These are phyloP conservation scores for Chaenodraco wilsoni DNA, from an alignment of 2,797 vertebrate genomes.

Conservation along the genomic window DNA sequence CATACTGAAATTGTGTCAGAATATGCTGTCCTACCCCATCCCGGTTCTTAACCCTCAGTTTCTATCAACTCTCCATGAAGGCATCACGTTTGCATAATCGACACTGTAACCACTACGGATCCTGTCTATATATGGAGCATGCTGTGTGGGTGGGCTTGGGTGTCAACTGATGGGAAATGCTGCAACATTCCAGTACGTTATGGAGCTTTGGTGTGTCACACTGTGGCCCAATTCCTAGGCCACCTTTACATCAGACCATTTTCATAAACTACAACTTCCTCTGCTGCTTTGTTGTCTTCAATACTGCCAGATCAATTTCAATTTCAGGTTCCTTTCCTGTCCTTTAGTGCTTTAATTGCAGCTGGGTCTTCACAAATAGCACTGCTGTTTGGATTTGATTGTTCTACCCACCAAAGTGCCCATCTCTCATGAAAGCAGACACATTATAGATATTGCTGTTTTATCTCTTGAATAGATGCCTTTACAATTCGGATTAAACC, in stretches of 20 bases:
- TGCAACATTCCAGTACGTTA: background rate
- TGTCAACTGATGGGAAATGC: conserved; percentile 1
- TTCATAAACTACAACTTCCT: background rate
- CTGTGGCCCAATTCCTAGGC: background rate
- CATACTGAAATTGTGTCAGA: conserved; percentile 39
- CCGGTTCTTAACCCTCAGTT: no score
- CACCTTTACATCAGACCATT: conserved; percentile 4
- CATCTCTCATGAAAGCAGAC: conserved; percentile 11
- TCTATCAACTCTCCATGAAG: no score
- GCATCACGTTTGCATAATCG: background rate
- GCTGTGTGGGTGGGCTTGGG: background rate
- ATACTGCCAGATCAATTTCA: conserved; percentile 11
- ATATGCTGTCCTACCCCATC: conserved; percentile 7
- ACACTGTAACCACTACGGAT: background rate
- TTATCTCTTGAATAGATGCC: background rate
- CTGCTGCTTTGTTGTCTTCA: conserved; percentile 3
- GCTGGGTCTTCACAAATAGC: conserved; percentile 30
- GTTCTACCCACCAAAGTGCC: background rate
- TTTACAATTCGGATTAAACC: conserved; percentile 39
- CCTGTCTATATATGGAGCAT: background rate
- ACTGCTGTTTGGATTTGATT: conserved; percentile 25
- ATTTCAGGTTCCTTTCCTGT: conserved; percentile 4
- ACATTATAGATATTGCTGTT: conserved; percentile 22
- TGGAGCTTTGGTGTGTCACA: background rate
- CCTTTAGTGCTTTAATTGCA: conserved; percentile 9